Conservation (phyloP, 1,140 invertebrate genomes). For the Pemphigus obesinymphae region DNA sequence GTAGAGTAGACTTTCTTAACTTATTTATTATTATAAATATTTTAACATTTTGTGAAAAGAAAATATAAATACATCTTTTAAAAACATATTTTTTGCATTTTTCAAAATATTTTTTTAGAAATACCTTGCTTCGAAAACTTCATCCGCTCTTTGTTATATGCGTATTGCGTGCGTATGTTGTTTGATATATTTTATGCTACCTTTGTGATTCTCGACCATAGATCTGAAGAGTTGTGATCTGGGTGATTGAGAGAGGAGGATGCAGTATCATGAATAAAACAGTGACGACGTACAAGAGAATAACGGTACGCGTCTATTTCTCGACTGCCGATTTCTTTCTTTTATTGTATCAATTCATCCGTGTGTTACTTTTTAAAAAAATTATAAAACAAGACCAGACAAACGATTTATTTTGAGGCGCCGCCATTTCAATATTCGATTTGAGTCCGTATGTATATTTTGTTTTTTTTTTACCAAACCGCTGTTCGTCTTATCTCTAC, state of each 20-base stretch:
- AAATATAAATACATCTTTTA: too few relatives aligned
- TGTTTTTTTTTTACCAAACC: background rate
- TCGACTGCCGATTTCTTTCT: background rate
- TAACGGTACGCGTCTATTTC: background rate
- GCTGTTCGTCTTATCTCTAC: background rate
- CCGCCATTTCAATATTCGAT: slow-evolving; percentile 36
- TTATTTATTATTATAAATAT: too few relatives aligned
- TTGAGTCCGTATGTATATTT: background rate
- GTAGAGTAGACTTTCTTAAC: too few relatives aligned
- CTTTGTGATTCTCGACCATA: background rate
- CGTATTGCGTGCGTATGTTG: too few relatives aligned
- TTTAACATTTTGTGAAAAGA: too few relatives aligned
- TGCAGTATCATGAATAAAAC: slow-evolving; percentile 19
- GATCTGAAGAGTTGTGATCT: too few relatives aligned
- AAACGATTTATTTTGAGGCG: slow-evolving; percentile 30
- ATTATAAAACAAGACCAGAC: slow-evolving; percentile 15
- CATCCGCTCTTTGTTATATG: too few relatives aligned
- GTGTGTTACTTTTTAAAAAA: background rate
- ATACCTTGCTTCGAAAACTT: too few relatives aligned
- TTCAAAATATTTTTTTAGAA: too few relatives aligned
- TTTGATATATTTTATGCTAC: background rate
- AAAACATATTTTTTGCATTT: too few relatives aligned
- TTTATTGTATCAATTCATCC: background rate
- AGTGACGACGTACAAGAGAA: slow-evolving; percentile 1
- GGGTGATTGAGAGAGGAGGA: background rate